Percentiles rank a stretch among this genome's conserved stretches.
phyloP scores from a whole-genome alignment of 2,113 vertebrate species.

The Cheirogaleus medius region DNA sequence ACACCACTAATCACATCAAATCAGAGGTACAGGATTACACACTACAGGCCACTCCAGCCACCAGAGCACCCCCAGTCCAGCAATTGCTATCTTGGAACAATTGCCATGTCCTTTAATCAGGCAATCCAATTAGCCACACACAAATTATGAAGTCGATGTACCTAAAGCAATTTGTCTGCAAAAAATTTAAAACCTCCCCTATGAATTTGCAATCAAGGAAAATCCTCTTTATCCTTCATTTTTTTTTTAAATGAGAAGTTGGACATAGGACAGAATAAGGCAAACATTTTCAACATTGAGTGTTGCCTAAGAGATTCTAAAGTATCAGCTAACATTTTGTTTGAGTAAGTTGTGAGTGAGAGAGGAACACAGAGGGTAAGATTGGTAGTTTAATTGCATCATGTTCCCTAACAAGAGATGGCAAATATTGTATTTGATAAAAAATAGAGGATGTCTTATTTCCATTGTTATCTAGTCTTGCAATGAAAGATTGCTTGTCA shows the following conservation, averaged over 20 bases:
- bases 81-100: slow-evolving; percentile 58
- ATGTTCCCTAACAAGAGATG: slow-evolving; percentile 71
- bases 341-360: slow-evolving; percentile 56
- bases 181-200: slow-evolving; percentile 74
- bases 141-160: slow-evolving; percentile 64
- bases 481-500: slow-evolving; percentile 66
- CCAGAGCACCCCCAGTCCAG: background rate
- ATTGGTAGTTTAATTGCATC: slow-evolving; percentile 70
- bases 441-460: slow-evolving; percentile 69
- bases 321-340: slow-evolving; percentile 62
- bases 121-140: slow-evolving; percentile 74
- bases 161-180: slow-evolving; percentile 70
- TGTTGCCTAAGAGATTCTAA: slow-evolving; percentile 53
- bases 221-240: slow-evolving; percentile 39
- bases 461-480: slow-evolving; percentile 66
- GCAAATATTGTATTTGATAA: slow-evolving; percentile 72
- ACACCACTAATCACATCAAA: slow-evolving; percentile 53
- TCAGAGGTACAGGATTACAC: slow-evolving; percentile 47
- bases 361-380: slow-evolving; percentile 44
- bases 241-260: slow-evolving; percentile 47
- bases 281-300: slow-evolving; percentile 54
- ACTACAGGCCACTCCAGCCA: slow-evolving; percentile 49
- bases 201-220: slow-evolving; percentile 79
- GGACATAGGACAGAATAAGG: slow-evolving; percentile 67
- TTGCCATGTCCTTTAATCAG: slow-evolving; percentile 70